Conservation (phyloP, 2,888 invertebrate species). For the Parnassius orleans region DNA sequence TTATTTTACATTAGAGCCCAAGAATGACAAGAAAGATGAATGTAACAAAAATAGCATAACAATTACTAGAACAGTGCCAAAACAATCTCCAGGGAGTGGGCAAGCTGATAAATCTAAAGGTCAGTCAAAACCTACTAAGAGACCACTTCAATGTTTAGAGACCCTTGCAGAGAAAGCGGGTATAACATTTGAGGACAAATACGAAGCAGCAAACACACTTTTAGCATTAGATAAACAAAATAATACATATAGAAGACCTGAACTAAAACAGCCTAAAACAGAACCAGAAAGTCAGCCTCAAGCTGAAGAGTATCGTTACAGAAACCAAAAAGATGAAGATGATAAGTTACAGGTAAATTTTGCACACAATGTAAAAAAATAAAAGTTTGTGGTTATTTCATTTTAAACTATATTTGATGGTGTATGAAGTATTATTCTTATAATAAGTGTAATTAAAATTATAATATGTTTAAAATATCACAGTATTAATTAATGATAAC, state of each 20-base stretch:
- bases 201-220: slow-evolving; percentile 84
- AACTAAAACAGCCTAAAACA: slow-evolving; percentile 63
- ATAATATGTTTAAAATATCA: too few species aligned
- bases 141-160: slow-evolving; percentile 84
- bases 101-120: slow-evolving; percentile 59
- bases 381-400: too few species aligned
- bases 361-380: background rate
- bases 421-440: too few species aligned
- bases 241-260: slow-evolving; percentile 66
- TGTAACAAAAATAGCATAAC: slow-evolving; percentile 76
- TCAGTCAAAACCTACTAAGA: slow-evolving; percentile 54
- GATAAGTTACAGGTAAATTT: slow-evolving; percentile 64
- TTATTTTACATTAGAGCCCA: slow-evolving; percentile 69
- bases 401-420: too few species aligned
- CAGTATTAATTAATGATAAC: too few species aligned
- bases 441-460: too few species aligned
- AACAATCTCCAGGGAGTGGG: slow-evolving; percentile 55
- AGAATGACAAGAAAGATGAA: slow-evolving; percentile 73
- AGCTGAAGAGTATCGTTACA: slow-evolving; percentile 64
- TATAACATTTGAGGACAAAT: slow-evolving; percentile 87
- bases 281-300: slow-evolving; percentile 61
- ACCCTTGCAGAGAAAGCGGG: slow-evolving; percentile 88
- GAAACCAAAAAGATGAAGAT: slow-evolving; percentile 73
- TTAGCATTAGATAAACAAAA: slow-evolving; percentile 84
- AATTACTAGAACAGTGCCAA: slow-evolving; percentile 67